These are phyloP conservation scores for Drosophila differens DNA, from an alignment of 2,888 invertebrate species.

Conservation along the genomic window DNA sequence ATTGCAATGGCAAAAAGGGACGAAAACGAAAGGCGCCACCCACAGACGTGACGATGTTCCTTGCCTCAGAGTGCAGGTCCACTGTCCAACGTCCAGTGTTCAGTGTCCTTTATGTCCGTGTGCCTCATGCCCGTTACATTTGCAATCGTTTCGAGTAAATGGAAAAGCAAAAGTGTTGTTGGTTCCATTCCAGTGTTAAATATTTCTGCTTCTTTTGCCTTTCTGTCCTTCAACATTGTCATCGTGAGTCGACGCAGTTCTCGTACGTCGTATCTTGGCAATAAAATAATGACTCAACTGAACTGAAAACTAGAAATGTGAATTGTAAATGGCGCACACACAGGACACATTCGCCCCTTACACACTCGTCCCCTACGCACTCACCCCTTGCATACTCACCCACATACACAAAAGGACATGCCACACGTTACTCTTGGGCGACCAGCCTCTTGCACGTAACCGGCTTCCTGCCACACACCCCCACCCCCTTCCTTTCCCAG, in stretches of 20 bases:
- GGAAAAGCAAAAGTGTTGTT: constrained; percentile 77
- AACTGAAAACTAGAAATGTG: constrained; percentile 82
- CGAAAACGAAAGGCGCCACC: constrained; percentile 68
- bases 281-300: constrained; percentile 83
- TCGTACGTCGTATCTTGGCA: constrained; percentile 72
- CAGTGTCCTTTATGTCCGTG: constrained; percentile 11
- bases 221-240: constrained; percentile 60
- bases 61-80: constrained; percentile 15
- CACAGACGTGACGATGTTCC: constrained; percentile 58
- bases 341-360: constrained; percentile 53
- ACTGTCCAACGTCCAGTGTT: constrained; percentile 5
- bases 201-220: constrained; percentile 36
- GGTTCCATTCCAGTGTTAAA: constrained; percentile 23
- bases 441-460: constrained; percentile 66
- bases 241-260: constrained; percentile 66
- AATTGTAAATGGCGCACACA: constrained; percentile 75
- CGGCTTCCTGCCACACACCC: constrained; percentile 33
- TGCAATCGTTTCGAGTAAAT: constrained; percentile 26
- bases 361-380: constrained; percentile 25
- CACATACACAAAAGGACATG: constrained; percentile 16
- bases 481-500: neutral
- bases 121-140: constrained; percentile 11
- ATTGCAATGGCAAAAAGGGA: constrained; percentile 54
- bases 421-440: constrained; percentile 39
- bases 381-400: constrained; percentile 10